Conservation (phyloP, 1,140 invertebrate species). For the Pteromalus puparum region DNA sequence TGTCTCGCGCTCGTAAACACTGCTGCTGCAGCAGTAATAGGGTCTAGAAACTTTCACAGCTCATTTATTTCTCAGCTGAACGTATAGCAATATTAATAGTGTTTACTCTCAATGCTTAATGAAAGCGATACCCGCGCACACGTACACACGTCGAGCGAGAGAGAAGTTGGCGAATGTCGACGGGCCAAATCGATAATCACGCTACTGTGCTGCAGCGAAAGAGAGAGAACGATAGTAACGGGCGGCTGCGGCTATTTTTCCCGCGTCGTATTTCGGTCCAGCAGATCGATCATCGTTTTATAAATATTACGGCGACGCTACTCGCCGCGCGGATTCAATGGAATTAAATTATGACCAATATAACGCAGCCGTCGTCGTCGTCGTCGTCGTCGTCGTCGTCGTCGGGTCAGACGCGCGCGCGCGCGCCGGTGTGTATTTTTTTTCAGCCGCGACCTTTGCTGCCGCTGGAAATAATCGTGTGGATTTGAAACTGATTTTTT, state of each 20-base stretch:
- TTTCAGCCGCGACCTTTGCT: neutral
- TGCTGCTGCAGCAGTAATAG: neutral
- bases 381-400: neutral
- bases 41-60: neutral
- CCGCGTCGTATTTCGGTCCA: slow-evolving; percentile 8
- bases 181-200: slow-evolving; percentile 17
- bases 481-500: no score
- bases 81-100: slow-evolving; percentile 38
- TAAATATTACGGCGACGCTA: slow-evolving; percentile 24
- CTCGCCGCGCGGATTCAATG: neutral
- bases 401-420: neutral
- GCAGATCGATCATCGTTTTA: slow-evolving; percentile 39
- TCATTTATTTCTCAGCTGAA: neutral
- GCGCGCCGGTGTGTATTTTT: neutral
- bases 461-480: neutral
- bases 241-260: slow-evolving; percentile 18
- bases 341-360: slow-evolving; percentile 38
- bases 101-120: slow-evolving; percentile 31
- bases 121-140: neutral
- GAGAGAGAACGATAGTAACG: neutral
- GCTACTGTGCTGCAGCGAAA: neutral
- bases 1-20: neutral
- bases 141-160: neutral
- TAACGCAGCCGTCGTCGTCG: neutral
- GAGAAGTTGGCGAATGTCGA: slow-evolving; percentile 13